Evolutionary conservation across 2,113 vertebrate species (phyloP), one percentile per base, ranked within the genome.

Genomic region (Odontophorus gujanensis): DNA sequence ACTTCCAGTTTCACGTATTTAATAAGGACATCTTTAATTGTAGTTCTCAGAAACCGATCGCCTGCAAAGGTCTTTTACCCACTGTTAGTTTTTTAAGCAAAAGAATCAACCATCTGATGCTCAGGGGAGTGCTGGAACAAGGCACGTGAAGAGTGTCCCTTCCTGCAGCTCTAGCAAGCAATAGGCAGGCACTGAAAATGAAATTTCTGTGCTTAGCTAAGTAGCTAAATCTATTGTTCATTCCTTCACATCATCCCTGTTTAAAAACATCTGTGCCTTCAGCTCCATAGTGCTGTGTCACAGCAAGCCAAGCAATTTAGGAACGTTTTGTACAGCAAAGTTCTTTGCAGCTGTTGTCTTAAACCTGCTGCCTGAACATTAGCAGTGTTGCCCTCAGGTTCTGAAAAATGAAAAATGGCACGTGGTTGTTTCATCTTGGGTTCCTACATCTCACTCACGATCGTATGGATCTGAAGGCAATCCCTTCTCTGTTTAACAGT

Each of bases 1-100:
- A 42, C 38, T 89, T 85, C 76, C 62, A 26, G 28, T 58, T 90
- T 42, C 19, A 92, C 81, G 21, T 53, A 63, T 89, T 89, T 89
- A 72, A 66, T 61, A 62, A 17, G 14, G 24, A 30, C 78, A 22
- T 32, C 73, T n/a, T 66, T 84, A 81, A 40, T 38, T 13, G 40
- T 9, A 72, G 30, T 55, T 72, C 62, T 47, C 47, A 40, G 10
- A 85, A 82, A 14, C 76, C 24, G 48, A 11, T 53, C 53, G 48
- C 32, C 7, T 67, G 2, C 10, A 14, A 28, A 74, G 77, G 59
- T 50, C 47, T 8, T 30, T 83, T 62, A 58, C 6, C 18, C 67
- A 6, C 51, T 26, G 45, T 83, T 89, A 24, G 86, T 47, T 75
- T 84, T 68, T 59, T 72, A 84, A 61, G 42, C 2, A 53, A 69